Conservation (phyloP, 2,113 vertebrate genomes). For the Vulpes vulpes region DNA sequence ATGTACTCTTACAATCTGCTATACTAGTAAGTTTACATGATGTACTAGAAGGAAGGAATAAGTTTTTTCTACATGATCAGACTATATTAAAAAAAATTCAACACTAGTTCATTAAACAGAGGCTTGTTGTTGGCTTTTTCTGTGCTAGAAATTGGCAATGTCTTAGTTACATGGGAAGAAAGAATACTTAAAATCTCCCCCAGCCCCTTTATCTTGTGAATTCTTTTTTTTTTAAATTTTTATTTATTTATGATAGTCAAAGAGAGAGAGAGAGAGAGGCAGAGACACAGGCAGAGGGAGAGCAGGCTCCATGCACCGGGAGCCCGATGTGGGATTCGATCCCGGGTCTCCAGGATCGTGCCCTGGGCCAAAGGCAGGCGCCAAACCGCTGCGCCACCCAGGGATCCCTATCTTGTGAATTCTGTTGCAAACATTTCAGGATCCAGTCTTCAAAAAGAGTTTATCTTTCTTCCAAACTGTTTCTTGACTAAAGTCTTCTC, state of each 20-base stretch:
- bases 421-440: not conserved
- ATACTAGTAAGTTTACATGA: not conserved
- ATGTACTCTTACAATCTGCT: not conserved
- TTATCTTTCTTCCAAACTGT: not conserved
- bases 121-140: not conserved
- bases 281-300: too few species aligned
- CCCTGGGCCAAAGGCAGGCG: too few species aligned
- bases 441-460: constrained; percentile 51
- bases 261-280: too few species aligned
- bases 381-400: too few species aligned
- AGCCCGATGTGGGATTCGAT: too few species aligned
- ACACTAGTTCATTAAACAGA: not conserved
- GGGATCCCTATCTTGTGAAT: constrained; percentile 27
- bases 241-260: too few species aligned
- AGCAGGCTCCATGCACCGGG: too few species aligned
- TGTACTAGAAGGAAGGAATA: not conserved
- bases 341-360: too few species aligned
- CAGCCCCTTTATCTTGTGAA: not conserved
- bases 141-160: not conserved
- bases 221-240: not conserved
- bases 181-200: not conserved
- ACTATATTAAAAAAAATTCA: not conserved
- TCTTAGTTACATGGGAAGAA: not conserved
- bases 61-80: not conserved
- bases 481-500: constrained; percentile 24